Evolutionary conservation across 1,140 invertebrate species (phyloP).

Genomic region (Caerostris darwini): DNA sequence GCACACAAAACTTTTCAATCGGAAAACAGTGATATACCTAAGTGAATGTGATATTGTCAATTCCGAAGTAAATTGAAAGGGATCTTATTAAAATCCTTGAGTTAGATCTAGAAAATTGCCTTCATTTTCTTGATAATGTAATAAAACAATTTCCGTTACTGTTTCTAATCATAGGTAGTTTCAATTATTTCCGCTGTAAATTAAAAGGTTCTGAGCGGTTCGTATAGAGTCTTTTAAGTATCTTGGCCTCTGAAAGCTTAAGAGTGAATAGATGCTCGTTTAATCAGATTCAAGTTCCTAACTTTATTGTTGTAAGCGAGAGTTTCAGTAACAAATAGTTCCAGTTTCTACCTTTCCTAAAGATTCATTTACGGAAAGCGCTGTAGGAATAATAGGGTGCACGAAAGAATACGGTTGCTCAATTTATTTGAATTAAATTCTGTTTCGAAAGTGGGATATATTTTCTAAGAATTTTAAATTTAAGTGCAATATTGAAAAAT

Average conservation of each 20-base stretch:
- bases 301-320: background rate
- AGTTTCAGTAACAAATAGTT: conserved; percentile 31
- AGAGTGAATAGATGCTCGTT: conserved; percentile 6
- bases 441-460: background rate
- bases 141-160: conserved; percentile 16
- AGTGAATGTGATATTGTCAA: background rate
- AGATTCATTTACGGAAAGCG: background rate
- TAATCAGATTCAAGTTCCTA: background rate
- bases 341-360: background rate
- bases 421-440: conserved; percentile 6
- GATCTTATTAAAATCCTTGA: background rate
- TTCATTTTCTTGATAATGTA: background rate
- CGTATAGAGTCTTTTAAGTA: background rate
- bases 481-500: background rate
- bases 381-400: background rate
- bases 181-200: conserved; percentile 40
- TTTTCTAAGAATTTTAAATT: background rate
- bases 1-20: too few relatives aligned
- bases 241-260: background rate
- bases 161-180: background rate
- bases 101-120: background rate
- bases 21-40: too few relatives aligned
- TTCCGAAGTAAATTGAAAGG: background rate
- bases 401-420: background rate
- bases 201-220: background rate